Percentiles rank a stretch among this genome's conserved stretches.
phyloP scores from a whole-genome alignment of 2,113 vertebrate genomes.

The Callocephalon fimbriatum region DNA sequence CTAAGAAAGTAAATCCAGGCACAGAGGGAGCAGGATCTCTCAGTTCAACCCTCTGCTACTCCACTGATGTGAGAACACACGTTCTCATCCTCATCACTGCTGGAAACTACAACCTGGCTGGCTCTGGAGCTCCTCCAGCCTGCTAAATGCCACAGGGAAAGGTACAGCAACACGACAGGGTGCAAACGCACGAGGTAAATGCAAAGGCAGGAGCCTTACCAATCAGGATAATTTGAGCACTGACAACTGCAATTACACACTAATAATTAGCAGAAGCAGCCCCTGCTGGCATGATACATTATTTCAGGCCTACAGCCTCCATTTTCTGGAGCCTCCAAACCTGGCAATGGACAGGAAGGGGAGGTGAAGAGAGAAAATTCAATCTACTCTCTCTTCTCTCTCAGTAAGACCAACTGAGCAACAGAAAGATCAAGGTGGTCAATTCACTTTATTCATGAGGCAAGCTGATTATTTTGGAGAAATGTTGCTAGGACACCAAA shows the following conservation, averaged over 20 bases:
- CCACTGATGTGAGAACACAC: rapidly evolving
- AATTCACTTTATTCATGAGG: background rate
- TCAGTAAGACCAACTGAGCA: background rate
- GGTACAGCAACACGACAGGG: rapidly evolving
- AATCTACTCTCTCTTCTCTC: rapidly evolving
- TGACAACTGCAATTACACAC: background rate
- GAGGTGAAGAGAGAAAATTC: background rate
- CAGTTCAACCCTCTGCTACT: background rate
- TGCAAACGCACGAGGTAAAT: rapidly evolving
- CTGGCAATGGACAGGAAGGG: background rate
- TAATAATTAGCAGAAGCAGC: background rate
- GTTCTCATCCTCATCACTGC: background rate
- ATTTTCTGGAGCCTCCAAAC: background rate
- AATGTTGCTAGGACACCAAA: background rate
- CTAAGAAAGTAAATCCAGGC: background rate
- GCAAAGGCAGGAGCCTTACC: background rate
- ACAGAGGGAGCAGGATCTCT: background rate
- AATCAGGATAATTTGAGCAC: background rate
- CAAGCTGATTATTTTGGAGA: background rate
- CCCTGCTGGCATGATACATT: background rate
- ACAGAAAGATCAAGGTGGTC: background rate
- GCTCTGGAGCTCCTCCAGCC: background rate
- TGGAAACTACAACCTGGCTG: rapidly evolving
- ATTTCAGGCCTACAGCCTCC: background rate
- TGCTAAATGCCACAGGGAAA: rapidly evolving